Evolutionary conservation across 53 echinoderm and acorn worm genomes (phyloP).

Genomic region (Apostichopus leukothele): DNA sequence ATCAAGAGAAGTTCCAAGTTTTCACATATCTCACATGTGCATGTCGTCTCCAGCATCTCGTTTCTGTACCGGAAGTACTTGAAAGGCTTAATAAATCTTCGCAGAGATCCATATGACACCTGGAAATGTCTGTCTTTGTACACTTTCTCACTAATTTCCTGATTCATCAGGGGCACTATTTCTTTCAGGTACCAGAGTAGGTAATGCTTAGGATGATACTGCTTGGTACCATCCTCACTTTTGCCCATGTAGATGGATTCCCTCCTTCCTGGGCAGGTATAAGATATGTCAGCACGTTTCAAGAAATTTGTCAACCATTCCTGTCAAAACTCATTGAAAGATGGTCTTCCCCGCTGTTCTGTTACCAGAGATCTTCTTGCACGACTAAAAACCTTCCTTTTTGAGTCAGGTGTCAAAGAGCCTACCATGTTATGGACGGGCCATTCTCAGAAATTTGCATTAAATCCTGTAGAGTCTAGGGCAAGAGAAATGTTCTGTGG

Average conservation of each 20-base stretch:
- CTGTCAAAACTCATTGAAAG: background rate
- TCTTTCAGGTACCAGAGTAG: constrained; percentile 6
- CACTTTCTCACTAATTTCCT: background rate
- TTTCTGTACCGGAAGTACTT: background rate
- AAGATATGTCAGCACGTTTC: background rate
- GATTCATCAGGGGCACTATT: background rate
- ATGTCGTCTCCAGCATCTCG: constrained; percentile 14
- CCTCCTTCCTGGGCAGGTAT: background rate
- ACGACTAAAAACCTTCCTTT: background rate
- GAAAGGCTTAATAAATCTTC: background rate
- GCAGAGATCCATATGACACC: constrained; percentile 2
- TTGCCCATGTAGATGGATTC: background rate
- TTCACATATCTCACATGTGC: constrained; percentile 6
- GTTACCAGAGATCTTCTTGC: background rate
- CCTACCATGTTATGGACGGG: background rate
- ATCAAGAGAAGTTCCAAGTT: constrained; percentile 1
- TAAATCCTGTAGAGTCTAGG: too few species aligned
- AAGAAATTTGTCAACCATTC: background rate
- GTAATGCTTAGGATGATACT: constrained; percentile 12
- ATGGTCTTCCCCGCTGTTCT: background rate
- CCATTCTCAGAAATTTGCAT: too few species aligned
- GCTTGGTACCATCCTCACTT: background rate
- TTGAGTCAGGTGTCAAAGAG: background rate
- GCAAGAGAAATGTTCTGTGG: too few species aligned
- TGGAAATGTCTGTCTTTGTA: background rate